Evolutionary conservation across 2,797 vertebrate genomes (phyloP), one percentile per base, ranked within the genome.

Genomic region (Coreius guichenoti): DNA sequence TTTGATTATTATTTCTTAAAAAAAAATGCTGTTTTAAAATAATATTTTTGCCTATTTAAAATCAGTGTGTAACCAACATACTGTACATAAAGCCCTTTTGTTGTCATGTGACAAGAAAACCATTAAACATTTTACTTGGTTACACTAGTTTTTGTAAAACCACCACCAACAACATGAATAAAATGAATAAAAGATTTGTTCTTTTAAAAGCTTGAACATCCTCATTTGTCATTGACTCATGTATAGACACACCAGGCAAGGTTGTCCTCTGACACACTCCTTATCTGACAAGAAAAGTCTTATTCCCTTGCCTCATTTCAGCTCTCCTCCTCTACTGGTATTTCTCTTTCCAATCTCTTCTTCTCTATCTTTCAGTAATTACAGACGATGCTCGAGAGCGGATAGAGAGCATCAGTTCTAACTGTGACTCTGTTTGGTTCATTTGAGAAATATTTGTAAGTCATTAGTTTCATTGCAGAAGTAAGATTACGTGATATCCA

Each of bases 381-480:
- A 87, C 79, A 84, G 87, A 76, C 65, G 68, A 84, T 68, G 19
- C 51, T 56, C 26, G 19, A 67, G 47, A 85, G 76, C 5, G 78
- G n/a, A 78, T 69, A 82, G 70, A 88, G 83, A 51, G 33, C 36
- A 61, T 83, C 67, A 73, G 77, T 11, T 58, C 56, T 61, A 74
- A 88, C 82, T 51, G 85, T 33, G 81, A 74, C 84, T 61, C 68
- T 84, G 63, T 78, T 69, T 78, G 75, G 82, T 65, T 83, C 76
- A 87, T 86, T 80, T 74, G 79, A 89, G 84, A 86, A 87, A 86
- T 86, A 81, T 87, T 89, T 87, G 88, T 84, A 84, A 85, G 86
- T 87, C 73, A 87, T 85, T 89, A 83, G 87, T 87, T 84, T 91
- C 91, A 90, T 89, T 90, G 86, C 86, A 79, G 84, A 80, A 75